phyloP scores from a whole-genome alignment of 2,797 vertebrate species.

The Psittacula echo region DNA sequence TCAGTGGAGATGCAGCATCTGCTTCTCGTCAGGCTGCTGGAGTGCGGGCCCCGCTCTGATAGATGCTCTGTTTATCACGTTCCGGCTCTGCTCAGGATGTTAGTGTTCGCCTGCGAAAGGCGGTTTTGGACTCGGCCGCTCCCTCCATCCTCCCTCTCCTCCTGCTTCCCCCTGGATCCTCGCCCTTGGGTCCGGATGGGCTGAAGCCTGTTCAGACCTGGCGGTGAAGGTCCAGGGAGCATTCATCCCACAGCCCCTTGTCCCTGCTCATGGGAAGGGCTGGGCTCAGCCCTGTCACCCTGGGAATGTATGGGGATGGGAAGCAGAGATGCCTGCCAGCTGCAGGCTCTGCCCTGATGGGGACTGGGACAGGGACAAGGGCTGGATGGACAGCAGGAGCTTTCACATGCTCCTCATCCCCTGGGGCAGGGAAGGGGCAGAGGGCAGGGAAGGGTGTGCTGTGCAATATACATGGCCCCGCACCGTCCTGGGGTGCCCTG shows the following conservation, averaged over 20 bases:
- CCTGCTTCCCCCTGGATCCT: background rate
- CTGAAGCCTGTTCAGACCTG: background rate
- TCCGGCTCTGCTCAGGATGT: constrained; percentile 77
- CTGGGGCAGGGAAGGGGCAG: fast-evolving
- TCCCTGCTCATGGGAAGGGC: background rate
- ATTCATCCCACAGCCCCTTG: background rate
- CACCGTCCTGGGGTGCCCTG: fast-evolving
- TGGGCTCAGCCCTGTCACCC: background rate
- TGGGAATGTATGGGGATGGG: background rate
- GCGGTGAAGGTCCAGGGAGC: background rate
- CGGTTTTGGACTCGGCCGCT: background rate
- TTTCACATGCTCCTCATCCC: fast-evolving
- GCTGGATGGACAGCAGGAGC: background rate
- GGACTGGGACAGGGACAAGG: background rate
- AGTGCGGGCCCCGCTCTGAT: constrained; percentile 62
- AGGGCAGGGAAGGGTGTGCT: background rate
- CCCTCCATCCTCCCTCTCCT: constrained; percentile 32
- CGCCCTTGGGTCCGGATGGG: background rate
- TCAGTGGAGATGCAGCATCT: constrained; percentile 71
- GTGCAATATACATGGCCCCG: background rate
- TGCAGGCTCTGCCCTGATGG: background rate
- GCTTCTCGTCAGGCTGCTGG: constrained; percentile 68
- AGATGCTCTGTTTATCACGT: constrained; percentile 67
- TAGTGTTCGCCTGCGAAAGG: constrained; percentile 43
- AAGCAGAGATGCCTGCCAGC: background rate